Evolutionary conservation across 2,888 invertebrate genomes (phyloP).

Genomic region (Gasteruption jaculator): DNA sequence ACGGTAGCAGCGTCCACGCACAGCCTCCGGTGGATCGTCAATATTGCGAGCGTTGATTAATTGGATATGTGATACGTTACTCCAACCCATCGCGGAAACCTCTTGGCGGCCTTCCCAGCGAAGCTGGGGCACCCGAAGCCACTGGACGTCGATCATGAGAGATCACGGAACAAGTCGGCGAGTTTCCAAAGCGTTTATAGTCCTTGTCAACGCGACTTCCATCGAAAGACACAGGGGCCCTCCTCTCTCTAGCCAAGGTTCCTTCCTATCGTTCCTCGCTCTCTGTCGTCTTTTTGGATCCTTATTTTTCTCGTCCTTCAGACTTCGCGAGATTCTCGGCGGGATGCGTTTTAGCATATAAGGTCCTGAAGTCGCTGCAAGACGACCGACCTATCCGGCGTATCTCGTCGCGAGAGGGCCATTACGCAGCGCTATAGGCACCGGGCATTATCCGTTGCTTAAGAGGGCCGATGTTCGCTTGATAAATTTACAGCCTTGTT

Average conservation of each 20-base stretch:
- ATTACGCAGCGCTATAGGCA: constrained; percentile 9
- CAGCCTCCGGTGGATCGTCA: no score
- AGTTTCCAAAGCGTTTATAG: constrained; percentile 18
- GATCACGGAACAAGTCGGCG: no score
- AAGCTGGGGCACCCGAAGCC: constrained; percentile 14
- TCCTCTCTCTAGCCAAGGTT: not conserved
- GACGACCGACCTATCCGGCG: no score
- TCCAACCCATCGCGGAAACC: constrained; percentile 13
- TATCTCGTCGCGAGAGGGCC: constrained; percentile 3
- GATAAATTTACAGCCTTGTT: constrained; percentile 41
- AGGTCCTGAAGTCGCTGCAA: no score
- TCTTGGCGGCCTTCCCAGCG: constrained; percentile 14
- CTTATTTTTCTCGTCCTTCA: not conserved
- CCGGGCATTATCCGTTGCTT: constrained; percentile 30
- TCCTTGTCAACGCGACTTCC: constrained; percentile 11
- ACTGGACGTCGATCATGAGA: no score
- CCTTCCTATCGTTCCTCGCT: not conserved
- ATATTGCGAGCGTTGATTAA: constrained; percentile 47
- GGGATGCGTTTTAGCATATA: no score
- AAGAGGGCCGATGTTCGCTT: constrained; percentile 32
- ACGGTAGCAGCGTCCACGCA: constrained; percentile 30
- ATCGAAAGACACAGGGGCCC: constrained; percentile 10
- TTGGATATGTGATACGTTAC: constrained; percentile 37
- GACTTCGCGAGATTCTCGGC: constrained; percentile 1
- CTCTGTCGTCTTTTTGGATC: not conserved